phyloP scores from a whole-genome alignment of 1,140 invertebrate genomes.

The Eciton burchellii region DNA sequence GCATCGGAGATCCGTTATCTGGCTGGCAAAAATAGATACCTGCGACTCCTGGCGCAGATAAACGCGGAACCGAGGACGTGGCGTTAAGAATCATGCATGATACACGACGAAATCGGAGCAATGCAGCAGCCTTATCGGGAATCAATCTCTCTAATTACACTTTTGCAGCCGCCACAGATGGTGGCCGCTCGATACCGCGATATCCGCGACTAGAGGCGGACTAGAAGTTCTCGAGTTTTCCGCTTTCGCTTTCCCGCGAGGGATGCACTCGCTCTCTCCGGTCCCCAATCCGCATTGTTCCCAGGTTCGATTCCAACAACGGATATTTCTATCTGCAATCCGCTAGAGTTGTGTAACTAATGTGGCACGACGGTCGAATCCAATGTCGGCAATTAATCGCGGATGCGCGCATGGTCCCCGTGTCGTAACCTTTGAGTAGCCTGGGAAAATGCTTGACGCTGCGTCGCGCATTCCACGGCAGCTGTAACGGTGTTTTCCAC shows the following conservation, averaged over 20 bases:
- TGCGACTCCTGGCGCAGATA: conserved; percentile 11
- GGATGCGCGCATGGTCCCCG: conserved; percentile 44
- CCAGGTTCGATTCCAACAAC: conserved; percentile 5
- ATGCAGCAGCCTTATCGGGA: background rate
- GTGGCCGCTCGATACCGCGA: background rate
- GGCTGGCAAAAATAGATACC: conserved; percentile 16
- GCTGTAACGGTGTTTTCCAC: conserved; percentile 45
- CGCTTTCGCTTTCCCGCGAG: background rate
- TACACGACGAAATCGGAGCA: background rate
- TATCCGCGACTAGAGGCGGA: background rate
- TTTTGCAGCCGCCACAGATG: background rate
- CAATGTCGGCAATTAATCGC: conserved; percentile 63
- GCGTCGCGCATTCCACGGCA: conserved; percentile 57
- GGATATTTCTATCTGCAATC: background rate
- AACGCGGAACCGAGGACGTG: background rate
- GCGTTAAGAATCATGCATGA: background rate
- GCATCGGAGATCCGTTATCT: conserved; percentile 32
- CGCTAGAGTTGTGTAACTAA: conserved; percentile 18
- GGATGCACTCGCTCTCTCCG: background rate
- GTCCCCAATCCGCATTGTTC: background rate
- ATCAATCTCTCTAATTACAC: conserved; percentile 14
- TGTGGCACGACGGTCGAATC: conserved; percentile 28
- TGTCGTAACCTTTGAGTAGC: conserved; percentile 69
- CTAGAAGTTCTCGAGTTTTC: background rate
- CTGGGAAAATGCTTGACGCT: conserved; percentile 62